Evolutionary conservation across 2,888 invertebrate genomes (phyloP).

Genomic region (Idaea aversata): DNA sequence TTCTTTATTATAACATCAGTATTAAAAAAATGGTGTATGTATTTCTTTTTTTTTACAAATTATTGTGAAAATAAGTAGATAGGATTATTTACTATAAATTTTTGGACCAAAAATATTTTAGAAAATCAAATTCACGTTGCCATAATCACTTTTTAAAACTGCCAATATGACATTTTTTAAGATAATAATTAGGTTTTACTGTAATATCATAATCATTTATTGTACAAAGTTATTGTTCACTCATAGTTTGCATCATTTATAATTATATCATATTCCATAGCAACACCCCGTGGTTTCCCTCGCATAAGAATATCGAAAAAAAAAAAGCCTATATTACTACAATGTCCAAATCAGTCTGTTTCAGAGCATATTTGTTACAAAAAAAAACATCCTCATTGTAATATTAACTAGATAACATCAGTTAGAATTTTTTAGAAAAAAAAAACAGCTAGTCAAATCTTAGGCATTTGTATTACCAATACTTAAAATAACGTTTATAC

Average conservation of each 20-base stretch:
- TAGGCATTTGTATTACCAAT: conserved; percentile 43
- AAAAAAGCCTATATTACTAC: too few relatives aligned
- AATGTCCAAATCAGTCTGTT: too few relatives aligned
- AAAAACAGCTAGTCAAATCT: conserved; percentile 57
- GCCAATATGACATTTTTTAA: conserved; percentile 73
- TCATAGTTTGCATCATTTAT: conserved; percentile 34
- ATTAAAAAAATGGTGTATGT: conserved; percentile 75
- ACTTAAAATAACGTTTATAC: conserved; percentile 26
- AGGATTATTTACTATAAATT: conserved; percentile 43
- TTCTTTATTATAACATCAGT: conserved; percentile 71
- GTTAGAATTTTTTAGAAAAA: conserved; percentile 31
- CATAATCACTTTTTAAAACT: conserved; percentile 69
- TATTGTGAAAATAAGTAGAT: conserved; percentile 59
- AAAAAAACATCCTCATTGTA: too few relatives aligned
- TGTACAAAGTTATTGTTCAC: conserved; percentile 54
- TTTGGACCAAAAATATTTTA: conserved; percentile 78
- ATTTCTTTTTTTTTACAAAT: conserved; percentile 61
- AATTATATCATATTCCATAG: conserved; percentile 30
- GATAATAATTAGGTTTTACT: conserved; percentile 43
- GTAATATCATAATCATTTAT: conserved; percentile 46
- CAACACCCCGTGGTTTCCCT: too few relatives aligned
- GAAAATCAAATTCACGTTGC: conserved; percentile 77
- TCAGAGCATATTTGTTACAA: too few relatives aligned
- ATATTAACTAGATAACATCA: conserved; percentile 17
- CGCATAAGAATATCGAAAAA: too few relatives aligned